A percentile compares a stretch with the other conserved stretches of the same genome.
Conservation (phyloP, 2,797 vertebrate genomes). For the Fistularia tabacaria region DNA sequence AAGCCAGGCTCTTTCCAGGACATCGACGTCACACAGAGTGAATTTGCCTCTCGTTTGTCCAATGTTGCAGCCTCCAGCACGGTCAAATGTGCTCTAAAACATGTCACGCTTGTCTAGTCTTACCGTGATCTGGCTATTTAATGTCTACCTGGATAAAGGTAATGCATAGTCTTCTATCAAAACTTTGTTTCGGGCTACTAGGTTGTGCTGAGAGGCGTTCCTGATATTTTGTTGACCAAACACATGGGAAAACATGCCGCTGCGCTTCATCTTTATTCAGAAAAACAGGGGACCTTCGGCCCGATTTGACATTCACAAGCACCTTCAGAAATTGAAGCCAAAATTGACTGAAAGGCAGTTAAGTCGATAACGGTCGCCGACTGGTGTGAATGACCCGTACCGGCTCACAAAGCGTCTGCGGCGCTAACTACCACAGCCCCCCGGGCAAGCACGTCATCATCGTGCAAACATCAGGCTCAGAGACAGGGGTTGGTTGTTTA, state of each 20-base stretch:
- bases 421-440: conserved; percentile 38
- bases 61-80: conserved; percentile 23
- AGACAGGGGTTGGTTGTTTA: conserved; percentile 60
- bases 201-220: too few relatives aligned
- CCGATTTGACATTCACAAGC: conserved; percentile 26
- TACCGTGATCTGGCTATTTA: conserved; percentile 6
- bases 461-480: conserved; percentile 48
- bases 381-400: conserved; percentile 40
- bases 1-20: conserved; percentile 59
- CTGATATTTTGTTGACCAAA: too few relatives aligned
- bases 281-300: conserved; percentile 11
- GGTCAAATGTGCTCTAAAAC: not conserved
- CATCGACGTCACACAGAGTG: conserved; percentile 44
- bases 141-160: not conserved
- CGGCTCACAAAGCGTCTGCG: conserved; percentile 45
- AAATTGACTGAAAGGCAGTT: conserved; percentile 33
- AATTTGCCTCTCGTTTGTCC: conserved; percentile 59
- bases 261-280: conserved; percentile 18
- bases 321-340: conserved; percentile 14
- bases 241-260: not conserved
- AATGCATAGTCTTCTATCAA: too few relatives aligned
- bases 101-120: conserved; percentile 5
- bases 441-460: conserved; percentile 61
- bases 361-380: conserved; percentile 43
- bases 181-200: too few relatives aligned